Evolutionary conservation across 2,113 vertebrate genomes (phyloP).

Genomic region (Falcunculus frontatus): DNA sequence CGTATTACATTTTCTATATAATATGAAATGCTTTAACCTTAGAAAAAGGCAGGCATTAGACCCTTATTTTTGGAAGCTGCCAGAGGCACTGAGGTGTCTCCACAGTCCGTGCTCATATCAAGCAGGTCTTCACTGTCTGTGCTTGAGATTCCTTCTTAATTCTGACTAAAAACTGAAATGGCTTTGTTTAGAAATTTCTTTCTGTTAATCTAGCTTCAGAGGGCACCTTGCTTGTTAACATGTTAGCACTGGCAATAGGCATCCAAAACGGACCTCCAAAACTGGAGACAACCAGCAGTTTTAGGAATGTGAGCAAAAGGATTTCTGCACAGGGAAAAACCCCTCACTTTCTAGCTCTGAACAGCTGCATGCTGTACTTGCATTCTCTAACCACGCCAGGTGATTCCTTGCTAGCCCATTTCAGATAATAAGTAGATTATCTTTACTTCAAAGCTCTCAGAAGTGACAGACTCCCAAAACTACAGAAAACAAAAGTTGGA

Average conservation of each 20-base stretch:
- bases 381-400: not conserved
- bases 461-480: not conserved
- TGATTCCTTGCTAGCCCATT: not conserved
- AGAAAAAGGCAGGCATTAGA: not conserved
- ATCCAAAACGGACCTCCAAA: not conserved
- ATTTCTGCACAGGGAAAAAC: not conserved
- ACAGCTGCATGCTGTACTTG: not conserved
- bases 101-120: not conserved
- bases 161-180: not conserved
- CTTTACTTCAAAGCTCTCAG: not conserved
- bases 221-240: not conserved
- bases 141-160: not conserved
- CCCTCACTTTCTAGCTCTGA: not conserved
- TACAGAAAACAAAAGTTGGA: not conserved
- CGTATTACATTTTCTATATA: not conserved
- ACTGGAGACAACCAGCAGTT: not conserved
- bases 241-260: rapidly evolving
- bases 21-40: not conserved
- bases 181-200: not conserved
- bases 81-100: not conserved
- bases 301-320: not conserved
- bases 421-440: not conserved
- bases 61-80: not conserved
- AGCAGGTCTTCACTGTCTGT: not conserved
- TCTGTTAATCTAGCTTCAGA: not conserved